These are phyloP conservation scores for Drosophila bocqueti DNA, from an alignment of 1,140 invertebrate genomes.

Conservation along the genomic window DNA sequence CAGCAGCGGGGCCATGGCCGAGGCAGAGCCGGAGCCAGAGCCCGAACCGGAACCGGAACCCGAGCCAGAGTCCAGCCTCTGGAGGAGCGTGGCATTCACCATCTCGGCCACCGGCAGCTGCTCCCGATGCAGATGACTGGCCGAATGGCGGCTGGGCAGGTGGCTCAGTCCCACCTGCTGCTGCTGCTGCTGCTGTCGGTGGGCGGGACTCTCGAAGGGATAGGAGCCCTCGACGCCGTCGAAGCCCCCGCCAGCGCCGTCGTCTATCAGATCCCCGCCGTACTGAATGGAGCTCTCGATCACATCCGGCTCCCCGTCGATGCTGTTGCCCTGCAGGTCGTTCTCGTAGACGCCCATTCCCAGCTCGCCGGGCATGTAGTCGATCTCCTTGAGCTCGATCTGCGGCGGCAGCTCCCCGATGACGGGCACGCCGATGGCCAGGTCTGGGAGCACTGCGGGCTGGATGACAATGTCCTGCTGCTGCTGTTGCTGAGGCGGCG, in stretches of 20 bases:
- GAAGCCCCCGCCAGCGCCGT: conserved; percentile 77
- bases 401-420: conserved; percentile 84
- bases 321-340: conserved; percentile 63
- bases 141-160: background rate
- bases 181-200: conserved; percentile 39
- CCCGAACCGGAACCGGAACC: background rate
- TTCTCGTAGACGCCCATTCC: conserved; percentile 60
- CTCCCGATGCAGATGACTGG: conserved; percentile 74
- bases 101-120: conserved; percentile 69
- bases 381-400: conserved; percentile 84
- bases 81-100: conserved; percentile 65
- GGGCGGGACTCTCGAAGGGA: conserved; percentile 71
- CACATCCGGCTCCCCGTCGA: conserved; percentile 53
- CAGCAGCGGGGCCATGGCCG: conserved; percentile 63
- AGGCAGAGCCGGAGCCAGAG: conserved; percentile 30
- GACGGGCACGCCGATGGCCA: conserved; percentile 82
- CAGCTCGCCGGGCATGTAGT: conserved; percentile 81
- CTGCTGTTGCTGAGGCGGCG: conserved; percentile 12
- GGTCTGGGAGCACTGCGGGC: conserved; percentile 79
- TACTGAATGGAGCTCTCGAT: conserved; percentile 81
- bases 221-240: conserved; percentile 81
- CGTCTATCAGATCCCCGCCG: conserved; percentile 79
- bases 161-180: conserved; percentile 25
- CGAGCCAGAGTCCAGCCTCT: conserved; percentile 25
- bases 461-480: conserved; percentile 82